Conservation (phyloP, 2,113 vertebrate genomes). For the Arothron firmamentum region DNA sequence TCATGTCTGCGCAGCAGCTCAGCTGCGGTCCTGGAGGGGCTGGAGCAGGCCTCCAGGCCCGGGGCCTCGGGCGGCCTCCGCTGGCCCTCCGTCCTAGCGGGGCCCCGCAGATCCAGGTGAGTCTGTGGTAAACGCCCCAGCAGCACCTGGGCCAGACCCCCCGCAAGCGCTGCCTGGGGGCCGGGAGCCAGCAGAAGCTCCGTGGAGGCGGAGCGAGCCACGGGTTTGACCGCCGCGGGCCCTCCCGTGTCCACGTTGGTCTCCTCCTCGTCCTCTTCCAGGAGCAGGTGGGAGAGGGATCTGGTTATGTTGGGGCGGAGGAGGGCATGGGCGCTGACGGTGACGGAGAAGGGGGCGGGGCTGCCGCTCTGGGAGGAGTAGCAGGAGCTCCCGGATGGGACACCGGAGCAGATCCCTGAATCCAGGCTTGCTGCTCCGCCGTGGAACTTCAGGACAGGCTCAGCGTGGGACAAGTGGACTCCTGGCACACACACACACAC, state of each 20-base stretch:
- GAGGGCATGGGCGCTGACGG: conserved; percentile 36
- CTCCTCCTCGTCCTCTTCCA: conserved; percentile 68
- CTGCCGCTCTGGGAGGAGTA: conserved; percentile 52
- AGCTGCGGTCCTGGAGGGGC: too few species aligned
- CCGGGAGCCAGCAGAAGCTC: conserved; percentile 30
- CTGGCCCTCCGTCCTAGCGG: too few species aligned
- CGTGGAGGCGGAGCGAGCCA: conserved; percentile 44
- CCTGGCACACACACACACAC: too few species aligned
- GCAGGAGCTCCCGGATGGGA: conserved; percentile 59
- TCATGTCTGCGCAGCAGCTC: too few species aligned
- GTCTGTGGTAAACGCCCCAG: conserved; percentile 43
- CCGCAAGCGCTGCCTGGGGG: conserved; percentile 40
- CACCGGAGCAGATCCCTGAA: conserved; percentile 44
- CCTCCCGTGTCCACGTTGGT: conserved; percentile 87
- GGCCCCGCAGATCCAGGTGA: conserved; percentile 5
- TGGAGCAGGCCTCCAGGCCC: too few species aligned
- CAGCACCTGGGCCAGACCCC: conserved; percentile 58
- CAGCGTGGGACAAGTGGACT: conserved; percentile 4
- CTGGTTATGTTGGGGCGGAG: conserved; percentile 24
- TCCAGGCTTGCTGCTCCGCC: conserved; percentile 29
- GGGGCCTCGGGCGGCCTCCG: too few species aligned
- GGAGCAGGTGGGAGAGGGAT: conserved; percentile 30
- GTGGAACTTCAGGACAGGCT: conserved; percentile 36
- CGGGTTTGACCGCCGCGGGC: conserved; percentile 24
- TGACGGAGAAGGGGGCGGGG: conserved; percentile 22